phyloP scores from a whole-genome alignment of 1,140 invertebrate species.

The Penaeus vannamei region DNA sequence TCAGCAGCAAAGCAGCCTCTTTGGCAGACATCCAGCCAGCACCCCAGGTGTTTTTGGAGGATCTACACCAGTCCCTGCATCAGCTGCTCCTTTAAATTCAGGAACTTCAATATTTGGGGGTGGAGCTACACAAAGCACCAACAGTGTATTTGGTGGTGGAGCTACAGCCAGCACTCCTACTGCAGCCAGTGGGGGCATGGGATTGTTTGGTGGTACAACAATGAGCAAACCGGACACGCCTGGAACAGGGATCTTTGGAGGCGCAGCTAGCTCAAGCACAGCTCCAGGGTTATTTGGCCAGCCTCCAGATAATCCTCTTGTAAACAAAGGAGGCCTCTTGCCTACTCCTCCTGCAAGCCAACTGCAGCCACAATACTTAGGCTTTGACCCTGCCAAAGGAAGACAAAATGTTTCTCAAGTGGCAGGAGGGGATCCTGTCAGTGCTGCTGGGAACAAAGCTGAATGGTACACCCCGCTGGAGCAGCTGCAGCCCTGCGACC shows the following conservation, averaged over 20 bases:
- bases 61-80: not conserved
- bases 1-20: not conserved
- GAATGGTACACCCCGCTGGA: constrained; percentile 46
- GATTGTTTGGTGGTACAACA: not conserved
- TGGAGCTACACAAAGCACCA: no score
- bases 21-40: not conserved
- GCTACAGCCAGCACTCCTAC: not conserved
- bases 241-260: not conserved
- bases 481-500: constrained; percentile 22
- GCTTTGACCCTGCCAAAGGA: not conserved
- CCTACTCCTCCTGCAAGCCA: not conserved
- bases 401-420: not conserved
- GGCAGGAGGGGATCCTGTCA: not conserved
- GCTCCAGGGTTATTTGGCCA: constrained; percentile 28
- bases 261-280: not conserved
- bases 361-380: not conserved
- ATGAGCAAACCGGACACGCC: not conserved
- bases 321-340: no score
- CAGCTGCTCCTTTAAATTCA: constrained; percentile 1
- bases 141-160: not conserved
- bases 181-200: not conserved
- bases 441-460: not conserved
- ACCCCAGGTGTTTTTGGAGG: not conserved
- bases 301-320: no score
- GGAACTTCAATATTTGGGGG: constrained; percentile 11